These are phyloP conservation scores for Meandrina meandrites DNA, from an alignment of 92 coral and sea anemone species.

Conservation along the genomic window DNA sequence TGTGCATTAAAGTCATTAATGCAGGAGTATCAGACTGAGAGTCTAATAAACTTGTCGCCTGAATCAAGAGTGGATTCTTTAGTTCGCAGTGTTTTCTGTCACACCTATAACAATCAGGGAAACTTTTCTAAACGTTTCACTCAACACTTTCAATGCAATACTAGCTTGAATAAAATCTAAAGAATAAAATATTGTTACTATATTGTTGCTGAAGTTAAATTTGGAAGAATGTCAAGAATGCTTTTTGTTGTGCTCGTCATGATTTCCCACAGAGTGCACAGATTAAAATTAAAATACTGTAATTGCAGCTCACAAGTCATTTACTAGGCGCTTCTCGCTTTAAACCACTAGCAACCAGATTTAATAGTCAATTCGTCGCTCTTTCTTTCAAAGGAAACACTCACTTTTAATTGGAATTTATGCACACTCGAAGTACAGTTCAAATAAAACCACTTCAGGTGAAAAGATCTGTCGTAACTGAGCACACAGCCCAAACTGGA, in stretches of 20 bases:
- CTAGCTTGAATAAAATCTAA: neutral
- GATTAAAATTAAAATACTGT: neutral
- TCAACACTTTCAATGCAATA: neutral
- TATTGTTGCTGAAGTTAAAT: neutral
- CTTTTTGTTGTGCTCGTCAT: neutral
- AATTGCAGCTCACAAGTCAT: neutral
- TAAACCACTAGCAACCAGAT: neutral
- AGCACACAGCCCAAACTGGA: no score
- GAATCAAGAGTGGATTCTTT: neutral
- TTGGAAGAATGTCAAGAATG: slow-evolving; percentile 6
- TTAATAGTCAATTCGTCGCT: neutral
- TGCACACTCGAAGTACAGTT: no score
- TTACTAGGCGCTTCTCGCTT: neutral
- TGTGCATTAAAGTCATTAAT: neutral
- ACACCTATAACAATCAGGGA: neutral
- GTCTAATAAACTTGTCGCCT: neutral
- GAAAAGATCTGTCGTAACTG: no score
- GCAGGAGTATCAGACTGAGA: neutral
- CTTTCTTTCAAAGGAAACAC: neutral
- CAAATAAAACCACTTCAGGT: no score
- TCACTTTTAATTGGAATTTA: no score
- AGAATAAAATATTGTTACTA: neutral
- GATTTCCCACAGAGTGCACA: neutral
- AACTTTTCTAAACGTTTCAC: neutral
- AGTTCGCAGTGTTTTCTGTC: neutral